Evolutionary conservation across 2,888 invertebrate species (phyloP), one percentile per base, ranked within the genome.

Genomic region (Meliscaeva auricollis): DNA sequence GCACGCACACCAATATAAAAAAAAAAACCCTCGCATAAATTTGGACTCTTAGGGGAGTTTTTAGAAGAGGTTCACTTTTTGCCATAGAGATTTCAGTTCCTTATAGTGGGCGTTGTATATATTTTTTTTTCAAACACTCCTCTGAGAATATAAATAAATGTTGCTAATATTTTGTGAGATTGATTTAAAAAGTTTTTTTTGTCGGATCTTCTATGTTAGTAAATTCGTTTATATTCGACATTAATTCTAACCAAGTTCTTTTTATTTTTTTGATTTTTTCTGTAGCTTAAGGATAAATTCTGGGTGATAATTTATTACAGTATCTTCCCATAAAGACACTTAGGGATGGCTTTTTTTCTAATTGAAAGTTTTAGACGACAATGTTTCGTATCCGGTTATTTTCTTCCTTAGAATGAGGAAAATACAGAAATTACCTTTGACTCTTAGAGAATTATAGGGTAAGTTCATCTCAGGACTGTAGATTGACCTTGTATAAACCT

Each of bases 251-350:
- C 8, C 13, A 15, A 48, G 60, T 50, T 26, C 6, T 3, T 9
- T 60, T 41, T 20, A 15, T 20, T 9, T 15, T 20, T 30, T n/a
- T n/a, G n/a, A 26, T 22, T 13, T 58, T 9, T 35, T 20, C n/a
- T 26, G 58, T 46, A 56, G 58, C 58, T 44, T 6, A 17, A 64
- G 13, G 5, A 32, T 7, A 26, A 22, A 41, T 64, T 46, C 20
- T 38, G 52, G 72, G 75, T 48, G 68, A 72, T 80, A 85, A 85
- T 80, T 80, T 80, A 85, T 85, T 80, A 64, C 84, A 44, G 79
- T 52, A 75, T 75, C 80, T 60, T 69, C 75, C 84, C 80, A 50
- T 75, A 80, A 84, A 75, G 84, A 84, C 75, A 84, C 75, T 80
- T 80, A 35, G 70, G 80, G 62, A 80, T 80, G 58, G 75, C 30